Conservation (phyloP, 1,140 invertebrate genomes). For the Halesus radiatus region DNA sequence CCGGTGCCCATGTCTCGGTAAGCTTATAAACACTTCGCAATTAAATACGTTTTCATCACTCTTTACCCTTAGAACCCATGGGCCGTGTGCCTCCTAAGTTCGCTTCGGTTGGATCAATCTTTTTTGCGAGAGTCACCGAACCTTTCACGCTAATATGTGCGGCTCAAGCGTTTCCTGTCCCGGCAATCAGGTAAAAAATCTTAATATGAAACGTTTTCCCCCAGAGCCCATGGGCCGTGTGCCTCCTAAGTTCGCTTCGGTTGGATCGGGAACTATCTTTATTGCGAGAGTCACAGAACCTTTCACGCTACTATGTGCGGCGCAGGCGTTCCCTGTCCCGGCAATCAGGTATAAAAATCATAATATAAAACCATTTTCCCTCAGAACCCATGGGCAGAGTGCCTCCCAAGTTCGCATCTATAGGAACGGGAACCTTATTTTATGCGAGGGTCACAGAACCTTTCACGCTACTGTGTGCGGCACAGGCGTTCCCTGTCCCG, state of each 20-base stretch:
- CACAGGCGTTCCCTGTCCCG: conserved; percentile 78
- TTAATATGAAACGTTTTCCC: conserved; percentile 38
- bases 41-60: too few relatives aligned
- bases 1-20: conserved; percentile 81
- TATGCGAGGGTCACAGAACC: conserved; percentile 66
- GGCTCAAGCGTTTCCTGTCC: conserved; percentile 80
- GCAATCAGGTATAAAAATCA: conserved; percentile 71
- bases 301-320: conserved; percentile 76
- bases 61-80: too few relatives aligned
- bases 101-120: conserved; percentile 57
- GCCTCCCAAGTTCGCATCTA: conserved; percentile 66
- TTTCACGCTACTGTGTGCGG: conserved; percentile 76
- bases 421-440: conserved; percentile 71
- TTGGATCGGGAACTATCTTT: conserved; percentile 61
- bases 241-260: conserved; percentile 64
- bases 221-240: conserved; percentile 70
- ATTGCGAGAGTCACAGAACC: conserved; percentile 61
- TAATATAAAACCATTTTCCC: conserved; percentile 65
- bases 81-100: conserved; percentile 8
- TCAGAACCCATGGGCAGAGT: conserved; percentile 76
- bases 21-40: conserved; percentile 57
- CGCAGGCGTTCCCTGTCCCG: conserved; percentile 83
- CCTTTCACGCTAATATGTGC: conserved; percentile 73
- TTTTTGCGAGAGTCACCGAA: conserved; percentile 62
- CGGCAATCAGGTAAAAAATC: conserved; percentile 70